Evolutionary conservation across 2,888 invertebrate species (phyloP), one percentile per base, ranked within the genome.

Genomic region (Clistopyga incitator): DNA sequence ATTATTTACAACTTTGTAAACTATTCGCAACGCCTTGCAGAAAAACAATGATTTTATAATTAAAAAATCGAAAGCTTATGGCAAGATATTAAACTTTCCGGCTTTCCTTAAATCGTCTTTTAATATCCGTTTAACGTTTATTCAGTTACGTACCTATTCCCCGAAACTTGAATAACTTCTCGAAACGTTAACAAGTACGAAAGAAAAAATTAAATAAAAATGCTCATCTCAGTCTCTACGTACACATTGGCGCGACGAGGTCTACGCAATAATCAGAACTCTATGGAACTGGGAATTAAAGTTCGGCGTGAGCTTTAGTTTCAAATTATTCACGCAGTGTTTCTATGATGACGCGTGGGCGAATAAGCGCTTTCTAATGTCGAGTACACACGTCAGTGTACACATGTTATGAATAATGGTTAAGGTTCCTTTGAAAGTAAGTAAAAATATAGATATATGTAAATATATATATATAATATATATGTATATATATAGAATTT

Each of bases 391-490:
- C 78, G 45, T 70, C 71, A 59, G 76, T 78, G 52, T 56, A 82
- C 82, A 88, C 87, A 88, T 88, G 87, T 89, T 89, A 90, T 89
- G 89, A 91, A 90, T 90, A 89, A 89, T 88, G 85, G 89, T 89
- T 89, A 90, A 91, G 88, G 87, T 90, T 88, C 87, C 85, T 88
- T 91, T 87, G 87, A 90, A 91, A 90, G 88, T 91, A 90, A 91
- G 89, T 89, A 91, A 90, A 90, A 90, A 90, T 90, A 91, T 91
- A 90, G 89, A 89, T 85, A 89, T 90, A 88, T 90, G 87, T 88
- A 87, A 89, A 88, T 89, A 86, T 88, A 86, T 87, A 85, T 84
- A 81, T 87, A 85, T 87, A 86, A 87, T 86, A 84, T 88, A 81
- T 88, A 78, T 84, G 81, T 86, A 59, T 75, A 70, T 74, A 84